Base-by-base conservation (phyloP, 2,888 invertebrate genomes). In the Limenitis camilla region DNA sequence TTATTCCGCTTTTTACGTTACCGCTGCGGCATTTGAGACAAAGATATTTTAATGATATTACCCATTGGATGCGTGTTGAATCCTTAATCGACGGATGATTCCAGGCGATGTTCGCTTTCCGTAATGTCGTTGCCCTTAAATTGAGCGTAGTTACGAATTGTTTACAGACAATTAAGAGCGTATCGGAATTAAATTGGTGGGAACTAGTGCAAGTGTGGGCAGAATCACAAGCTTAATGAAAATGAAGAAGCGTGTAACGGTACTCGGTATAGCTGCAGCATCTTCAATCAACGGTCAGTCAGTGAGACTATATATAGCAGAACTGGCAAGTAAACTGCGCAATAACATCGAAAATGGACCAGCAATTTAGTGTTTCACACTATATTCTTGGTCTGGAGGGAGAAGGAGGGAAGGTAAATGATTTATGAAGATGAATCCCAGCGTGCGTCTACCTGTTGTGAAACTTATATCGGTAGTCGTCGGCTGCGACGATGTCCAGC, bases 391-490 rank as follows among this genome's bases (percentile, higher is more conserved):
- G 71, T 67, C 53, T 53, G 51, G 49, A 42, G 10, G 31, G 6
- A 44, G 19, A 11, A 31, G 43, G 61, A 68, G 71, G 71, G 74
- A 74, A 75, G 73, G 72, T 74, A 71, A 43, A 54, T 65, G 56
- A 58, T 56, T 58, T 55, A 48, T 54, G 59, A 48, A 53, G 58
- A 54, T 60, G 56, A 48, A 48, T 31, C 45, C 58, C 58, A 54
- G 59, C 49, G 45, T 55, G 65, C 63, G 62, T 75, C 81, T 86
- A 87, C 96, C 96, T 96, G 93, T 96, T 96, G 90, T 96, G 96
- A 90, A 96, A 97, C 89, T 97, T 97, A 91, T 96, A 96, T 89
- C 96, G 92, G 91, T 97, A 98, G 91, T 99, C 98, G 88, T 99
- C 99, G 61, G 98, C 97, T 44, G 98, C 97, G 70, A 98, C 97